Conservation (phyloP, 2,113 vertebrate species). For the Axis porcinus region DNA sequence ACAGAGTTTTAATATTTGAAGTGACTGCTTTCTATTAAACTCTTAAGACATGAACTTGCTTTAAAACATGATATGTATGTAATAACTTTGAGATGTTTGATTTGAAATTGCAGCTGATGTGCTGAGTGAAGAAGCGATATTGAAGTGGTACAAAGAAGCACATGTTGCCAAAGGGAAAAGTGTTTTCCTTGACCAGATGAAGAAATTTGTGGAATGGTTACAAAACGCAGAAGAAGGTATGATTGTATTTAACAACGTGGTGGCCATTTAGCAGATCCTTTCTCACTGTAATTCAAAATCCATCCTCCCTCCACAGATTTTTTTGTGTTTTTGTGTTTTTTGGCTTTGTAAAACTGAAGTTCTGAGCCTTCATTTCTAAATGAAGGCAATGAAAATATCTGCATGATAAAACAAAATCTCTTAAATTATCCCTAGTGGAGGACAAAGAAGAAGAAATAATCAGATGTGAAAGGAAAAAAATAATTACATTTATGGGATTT, state of each 20-base stretch:
- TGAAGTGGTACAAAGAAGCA: conserved; percentile 94
- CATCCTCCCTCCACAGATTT: not conserved
- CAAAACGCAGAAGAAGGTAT: conserved; percentile 94
- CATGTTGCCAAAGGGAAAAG: conserved; percentile 93
- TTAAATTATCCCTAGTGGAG: not conserved
- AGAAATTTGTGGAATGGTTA: conserved; percentile 95
- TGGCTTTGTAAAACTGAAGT: not conserved
- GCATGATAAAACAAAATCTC: not conserved
- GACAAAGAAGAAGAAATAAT: not conserved
- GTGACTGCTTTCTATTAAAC: not conserved
- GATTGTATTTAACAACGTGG: not conserved
- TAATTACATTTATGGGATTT: not conserved
- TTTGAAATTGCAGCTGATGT: conserved; percentile 88
- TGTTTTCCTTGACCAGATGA: conserved; percentile 95
- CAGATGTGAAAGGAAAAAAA: not conserved
- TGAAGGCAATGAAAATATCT: not conserved
- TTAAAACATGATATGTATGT: not conserved
- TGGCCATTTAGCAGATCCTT: not conserved
- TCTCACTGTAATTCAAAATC: not conserved
- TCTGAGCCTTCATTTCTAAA: not conserved
- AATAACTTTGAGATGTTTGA: not conserved
- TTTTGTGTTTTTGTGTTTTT: not conserved
- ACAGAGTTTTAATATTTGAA: not conserved
- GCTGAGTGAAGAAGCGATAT: conserved; percentile 92
- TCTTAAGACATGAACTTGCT: not conserved